These are phyloP conservation scores for Drosophila nigrodunni DNA, from an alignment of 1,140 invertebrate species.

Conservation along the genomic window DNA sequence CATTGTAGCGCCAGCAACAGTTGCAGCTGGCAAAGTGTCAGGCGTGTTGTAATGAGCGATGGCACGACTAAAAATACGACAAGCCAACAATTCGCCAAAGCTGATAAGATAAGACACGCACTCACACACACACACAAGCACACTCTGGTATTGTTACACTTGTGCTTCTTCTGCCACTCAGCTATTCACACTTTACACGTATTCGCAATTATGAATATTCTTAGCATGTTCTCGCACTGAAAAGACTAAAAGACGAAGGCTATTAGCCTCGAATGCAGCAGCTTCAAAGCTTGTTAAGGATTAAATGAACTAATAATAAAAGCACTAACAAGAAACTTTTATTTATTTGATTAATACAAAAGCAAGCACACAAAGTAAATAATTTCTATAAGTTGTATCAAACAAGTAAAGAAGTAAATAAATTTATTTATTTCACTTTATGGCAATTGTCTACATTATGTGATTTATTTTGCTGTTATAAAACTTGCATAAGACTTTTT, in stretches of 20 bases:
- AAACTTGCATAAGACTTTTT: no score
- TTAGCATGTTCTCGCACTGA: background rate
- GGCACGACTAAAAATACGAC: conserved; percentile 62
- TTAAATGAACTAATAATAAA: background rate
- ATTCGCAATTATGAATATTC: conserved; percentile 15
- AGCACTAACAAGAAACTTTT: no score
- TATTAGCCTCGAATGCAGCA: background rate
- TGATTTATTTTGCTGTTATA: no score
- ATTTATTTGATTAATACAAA: no score
- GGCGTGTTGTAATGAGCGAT: conserved; percentile 72
- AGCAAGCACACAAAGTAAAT: no score
- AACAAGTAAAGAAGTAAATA: no score
- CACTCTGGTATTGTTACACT: conserved; percentile 4
- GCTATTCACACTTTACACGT: conserved; percentile 16
- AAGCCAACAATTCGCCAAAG: conserved; percentile 19
- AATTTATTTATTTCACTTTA: no score
- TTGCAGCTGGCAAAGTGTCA: conserved; percentile 65
- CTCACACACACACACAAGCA: background rate
- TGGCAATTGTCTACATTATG: no score
- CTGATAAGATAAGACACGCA: conserved; percentile 35
- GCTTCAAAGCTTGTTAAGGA: background rate
- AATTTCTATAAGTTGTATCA: no score
- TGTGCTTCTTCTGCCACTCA: conserved; percentile 3
- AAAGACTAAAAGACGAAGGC: background rate
- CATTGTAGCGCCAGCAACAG: conserved; percentile 20